Base-by-base conservation (phyloP, 2,113 vertebrate genomes). In the Bujurquina vittata region DNA sequence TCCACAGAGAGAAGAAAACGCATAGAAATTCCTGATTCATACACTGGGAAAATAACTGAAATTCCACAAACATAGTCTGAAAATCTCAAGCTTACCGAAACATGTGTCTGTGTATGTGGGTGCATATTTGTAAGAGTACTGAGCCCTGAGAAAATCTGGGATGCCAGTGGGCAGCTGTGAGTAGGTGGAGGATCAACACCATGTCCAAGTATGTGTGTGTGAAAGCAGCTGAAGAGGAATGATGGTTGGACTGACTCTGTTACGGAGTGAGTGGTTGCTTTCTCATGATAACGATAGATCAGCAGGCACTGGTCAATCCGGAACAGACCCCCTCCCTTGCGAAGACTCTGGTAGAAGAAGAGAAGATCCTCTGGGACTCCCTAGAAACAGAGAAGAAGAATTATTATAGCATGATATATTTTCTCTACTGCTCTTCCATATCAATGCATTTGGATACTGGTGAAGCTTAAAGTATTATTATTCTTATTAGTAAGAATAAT, bases 301-400 rank as follows among this genome's bases (percentile, higher is more conserved):
- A 99, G 95, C 65, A 99, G 95, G 79, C 94, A 96, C 56, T 86
- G 91, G 83, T 99, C 92, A 17, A 99, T 96, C 15, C 97, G 95
- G 18, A 93, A 37, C 20, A 97, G 88, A 7, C 91, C 83, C 0
- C 97, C 97, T 1, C 97, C 98, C 37, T 86, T 95, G 69, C 96
- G 94, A 69, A 99, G 95, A 83, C 96, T 96, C 29, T 97, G 90
- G 78, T 99, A 98, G 92, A 99, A 99, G 91, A 98, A 97, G n/a
- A 99, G 87, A 90, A 99, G 83, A 85, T 99, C 98, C 90, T 99
- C 98, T 0, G 98, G 98, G 60, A 97, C 95, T 1, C 98, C 98
- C 98, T 99, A 7, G 54, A 82, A 58, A 73, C 18, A 56, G 37
- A 60, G n/a, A 90, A 60, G 40, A 62, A 22, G 26, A 69, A 33